A percentile compares a stretch with the other conserved stretches of the same genome.
phyloP scores from a whole-genome alignment of 2,113 vertebrate genomes.

The Muntiacus reevesi region DNA sequence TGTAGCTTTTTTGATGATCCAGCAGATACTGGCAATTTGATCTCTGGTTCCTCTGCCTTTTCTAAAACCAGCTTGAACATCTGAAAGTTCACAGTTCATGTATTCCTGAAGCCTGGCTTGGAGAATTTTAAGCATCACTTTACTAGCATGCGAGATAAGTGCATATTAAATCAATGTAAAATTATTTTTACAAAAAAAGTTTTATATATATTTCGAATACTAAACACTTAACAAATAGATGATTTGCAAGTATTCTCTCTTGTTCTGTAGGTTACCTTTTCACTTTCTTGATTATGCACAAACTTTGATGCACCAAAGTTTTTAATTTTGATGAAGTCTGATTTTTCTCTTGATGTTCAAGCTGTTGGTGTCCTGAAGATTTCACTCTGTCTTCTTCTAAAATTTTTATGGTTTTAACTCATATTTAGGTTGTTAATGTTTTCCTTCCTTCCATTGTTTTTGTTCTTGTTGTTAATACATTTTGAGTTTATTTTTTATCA shows the following conservation, averaged over 20 bases:
- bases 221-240: background rate
- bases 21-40: too few relatives aligned
- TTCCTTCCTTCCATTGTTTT: background rate
- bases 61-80: too few relatives aligned
- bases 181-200: background rate
- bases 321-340: background rate
- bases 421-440: background rate
- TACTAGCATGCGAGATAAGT: too few relatives aligned
- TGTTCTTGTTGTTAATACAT: background rate
- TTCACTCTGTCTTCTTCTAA: background rate
- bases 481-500: background rate
- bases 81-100: too few relatives aligned
- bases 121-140: too few relatives aligned
- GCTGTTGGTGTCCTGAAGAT: background rate
- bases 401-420: background rate
- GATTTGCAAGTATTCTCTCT: background rate
- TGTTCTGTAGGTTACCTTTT: background rate
- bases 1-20: too few relatives aligned
- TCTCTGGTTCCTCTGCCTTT: too few relatives aligned
- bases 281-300: background rate
- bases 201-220: background rate
- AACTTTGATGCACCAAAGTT: background rate
- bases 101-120: too few relatives aligned
- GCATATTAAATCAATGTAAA: background rate
- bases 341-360: background rate